A percentile compares a stretch with the other conserved stretches of the same genome.
Conservation (phyloP, 2,888 invertebrate genomes). For the Diadegma fenestrale region DNA sequence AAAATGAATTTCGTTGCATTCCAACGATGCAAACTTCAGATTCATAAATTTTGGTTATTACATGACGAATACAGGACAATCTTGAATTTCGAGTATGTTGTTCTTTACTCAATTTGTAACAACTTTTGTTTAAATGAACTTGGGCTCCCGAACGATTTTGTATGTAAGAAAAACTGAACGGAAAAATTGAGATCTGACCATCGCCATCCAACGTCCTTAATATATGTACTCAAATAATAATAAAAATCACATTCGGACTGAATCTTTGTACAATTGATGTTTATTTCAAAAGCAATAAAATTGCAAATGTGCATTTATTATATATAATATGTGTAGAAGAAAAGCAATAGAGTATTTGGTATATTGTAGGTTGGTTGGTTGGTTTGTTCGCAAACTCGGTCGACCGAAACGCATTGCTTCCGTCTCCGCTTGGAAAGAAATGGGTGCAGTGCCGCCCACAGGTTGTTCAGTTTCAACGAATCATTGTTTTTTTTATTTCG, state of each 20-base stretch:
- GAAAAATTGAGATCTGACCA: too few species aligned
- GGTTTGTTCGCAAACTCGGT: slow-evolving; percentile 52
- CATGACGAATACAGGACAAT: too few species aligned
- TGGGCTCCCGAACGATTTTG: too few species aligned
- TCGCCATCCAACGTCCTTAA: too few species aligned
- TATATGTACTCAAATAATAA: background rate
- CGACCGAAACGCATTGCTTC: slow-evolving; percentile 70
- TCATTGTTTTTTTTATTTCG: slow-evolving; percentile 5
- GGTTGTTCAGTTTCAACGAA: slow-evolving; percentile 30
- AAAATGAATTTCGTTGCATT: too few species aligned
- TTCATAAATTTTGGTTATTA: too few species aligned
- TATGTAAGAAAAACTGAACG: too few species aligned
- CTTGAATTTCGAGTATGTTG: too few species aligned
- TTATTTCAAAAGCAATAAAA: slow-evolving; percentile 62
- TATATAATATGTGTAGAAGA: background rate
- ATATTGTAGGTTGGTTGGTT: slow-evolving; percentile 46
- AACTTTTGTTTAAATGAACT: too few species aligned
- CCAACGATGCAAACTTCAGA: too few species aligned
- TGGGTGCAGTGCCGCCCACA: slow-evolving; percentile 64
- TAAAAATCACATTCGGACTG: background rate
- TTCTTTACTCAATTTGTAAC: too few species aligned
- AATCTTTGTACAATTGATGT: slow-evolving; percentile 56
- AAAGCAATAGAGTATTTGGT: slow-evolving; percentile 26
- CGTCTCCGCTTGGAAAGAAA: slow-evolving; percentile 69
- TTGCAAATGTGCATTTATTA: slow-evolving; percentile 5